phyloP scores from a whole-genome alignment of 2,888 invertebrate genomes.

The Caradrina clavipalpis region DNA sequence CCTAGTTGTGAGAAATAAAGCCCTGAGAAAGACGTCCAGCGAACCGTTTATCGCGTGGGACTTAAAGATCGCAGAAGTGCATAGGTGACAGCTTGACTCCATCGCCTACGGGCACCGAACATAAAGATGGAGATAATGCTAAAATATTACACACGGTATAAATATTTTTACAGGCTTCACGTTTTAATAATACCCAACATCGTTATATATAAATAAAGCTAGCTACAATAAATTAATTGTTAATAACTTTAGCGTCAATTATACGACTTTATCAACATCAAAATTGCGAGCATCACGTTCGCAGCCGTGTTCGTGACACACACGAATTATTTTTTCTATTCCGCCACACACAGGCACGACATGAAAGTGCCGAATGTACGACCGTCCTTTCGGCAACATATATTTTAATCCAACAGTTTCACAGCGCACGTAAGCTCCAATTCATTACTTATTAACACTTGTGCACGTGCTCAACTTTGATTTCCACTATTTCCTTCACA shows the following conservation, averaged over 20 bases:
- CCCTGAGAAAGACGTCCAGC: conserved; percentile 44
- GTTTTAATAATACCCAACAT: conserved; percentile 22
- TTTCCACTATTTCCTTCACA: conserved; percentile 60
- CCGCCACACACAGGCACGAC: conserved; percentile 44
- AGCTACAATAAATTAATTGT: conserved; percentile 49
- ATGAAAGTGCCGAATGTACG: conserved; percentile 54
- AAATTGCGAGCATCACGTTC: conserved; percentile 65
- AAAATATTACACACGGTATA: conserved; percentile 22
- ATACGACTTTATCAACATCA: conserved; percentile 43
- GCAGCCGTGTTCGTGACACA: conserved; percentile 70
- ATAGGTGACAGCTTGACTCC: conserved; percentile 47
- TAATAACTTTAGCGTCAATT: conserved; percentile 55
- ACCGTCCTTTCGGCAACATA: conserved; percentile 71
- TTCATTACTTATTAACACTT: conserved; percentile 74
- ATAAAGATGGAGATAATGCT: conserved; percentile 52
- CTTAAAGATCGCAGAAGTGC: conserved; percentile 45
- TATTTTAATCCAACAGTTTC: conserved; percentile 74
- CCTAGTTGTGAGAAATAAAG: conserved; percentile 39
- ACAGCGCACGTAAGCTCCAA: conserved; percentile 66
- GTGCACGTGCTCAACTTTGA: conserved; percentile 66
- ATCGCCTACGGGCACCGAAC: conserved; percentile 28
- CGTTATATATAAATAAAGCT: conserved; percentile 33
- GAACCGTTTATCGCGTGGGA: conserved; percentile 54
- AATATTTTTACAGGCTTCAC: conserved; percentile 25
- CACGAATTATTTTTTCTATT: conserved; percentile 67